Percentiles rank a stretch among this genome's conserved stretches.
These are phyloP conservation scores for Notolabrus celidotus DNA, from an alignment of 2,797 vertebrate genomes.

Conservation along the genomic window DNA sequence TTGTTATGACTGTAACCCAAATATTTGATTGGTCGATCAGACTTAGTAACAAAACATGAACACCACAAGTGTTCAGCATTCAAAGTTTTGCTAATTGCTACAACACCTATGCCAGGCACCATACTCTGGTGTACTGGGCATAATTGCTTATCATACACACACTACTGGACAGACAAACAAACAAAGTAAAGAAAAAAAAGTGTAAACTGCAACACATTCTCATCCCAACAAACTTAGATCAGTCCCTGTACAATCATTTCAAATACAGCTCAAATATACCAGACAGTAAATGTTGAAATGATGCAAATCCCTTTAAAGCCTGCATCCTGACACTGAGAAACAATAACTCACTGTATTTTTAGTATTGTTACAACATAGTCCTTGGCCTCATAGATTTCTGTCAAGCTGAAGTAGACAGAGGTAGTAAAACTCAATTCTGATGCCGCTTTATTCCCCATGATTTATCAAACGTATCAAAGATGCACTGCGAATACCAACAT, in stretches of 20 bases:
- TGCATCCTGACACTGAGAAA: background rate
- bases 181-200: too few relatives aligned
- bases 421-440: slow-evolving; percentile 26
- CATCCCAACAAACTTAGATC: background rate
- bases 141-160: too few relatives aligned
- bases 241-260: too few relatives aligned
- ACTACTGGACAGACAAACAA: too few relatives aligned
- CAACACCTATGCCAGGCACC: too few relatives aligned
- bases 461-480: slow-evolving; percentile 42
- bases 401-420: background rate
- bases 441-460: slow-evolving; percentile 26
- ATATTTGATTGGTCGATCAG: too few relatives aligned
- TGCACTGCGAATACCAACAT: slow-evolving; percentile 26
- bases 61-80: too few relatives aligned
- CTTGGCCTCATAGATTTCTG: slow-evolving; percentile 9
- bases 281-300: background rate
- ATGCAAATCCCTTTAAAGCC: too few relatives aligned
- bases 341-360: slow-evolving; percentile 1
- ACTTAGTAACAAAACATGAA: too few relatives aligned
- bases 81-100: too few relatives aligned
- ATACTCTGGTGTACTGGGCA: too few relatives aligned
- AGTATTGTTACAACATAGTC: background rate
- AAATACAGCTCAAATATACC: background rate
- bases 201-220: background rate
- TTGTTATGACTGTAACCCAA: too few relatives aligned